Base-by-base conservation (phyloP, 2,113 vertebrate species). In the Nothocercus nigrocapillus region DNA sequence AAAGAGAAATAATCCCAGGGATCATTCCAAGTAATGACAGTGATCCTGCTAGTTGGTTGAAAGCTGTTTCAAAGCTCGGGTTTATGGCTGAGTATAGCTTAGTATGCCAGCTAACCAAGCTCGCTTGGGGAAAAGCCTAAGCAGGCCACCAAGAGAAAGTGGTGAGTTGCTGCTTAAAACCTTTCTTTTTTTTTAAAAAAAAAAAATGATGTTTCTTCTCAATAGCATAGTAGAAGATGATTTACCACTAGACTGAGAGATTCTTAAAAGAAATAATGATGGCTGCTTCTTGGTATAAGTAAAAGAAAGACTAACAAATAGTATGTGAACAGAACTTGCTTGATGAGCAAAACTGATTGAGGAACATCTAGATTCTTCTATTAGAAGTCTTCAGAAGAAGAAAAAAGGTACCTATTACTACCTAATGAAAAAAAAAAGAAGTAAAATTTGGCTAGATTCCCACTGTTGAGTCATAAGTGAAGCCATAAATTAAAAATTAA, bases 401-500 rank as follows among this genome's bases (percentile, higher is more conserved):
- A 92, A 58, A 58, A 58, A 58, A 58, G 28, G 17, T 17, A 16
- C 6, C 4, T 15, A 17, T 53, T 79, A 73, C 18, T 0, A 0
- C 40, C 51, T 63, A 69, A 73, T 69, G 58, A 79, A 83, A 93
- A 81, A 61, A 24, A 93, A 81, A 61, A 24, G 32, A 70, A 93
- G 68, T 94, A 58, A 86, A 95, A 75, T 79, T 72, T 95, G 91
- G 95, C 87, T 72, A 12, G 4, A 30, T 69, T 92, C 95, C 95
- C 70, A 72, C 34, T 54, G 38, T 94, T 91, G 69, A 93, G 62
- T 87, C 42, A 81, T 87, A 22, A 75, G 42, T 82, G 67, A 91
- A 95, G 68, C 67, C 63, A 85, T 96, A 92, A 92, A 95, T 94
- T 95, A 96, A 94, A 89, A 54, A 94, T 93, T 93, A 90, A 90